A percentile compares a stretch with the other conserved stretches of the same genome.
phyloP scores from a whole-genome alignment of 2,888 invertebrate genomes.

The Eupithecia tripunctaria region DNA sequence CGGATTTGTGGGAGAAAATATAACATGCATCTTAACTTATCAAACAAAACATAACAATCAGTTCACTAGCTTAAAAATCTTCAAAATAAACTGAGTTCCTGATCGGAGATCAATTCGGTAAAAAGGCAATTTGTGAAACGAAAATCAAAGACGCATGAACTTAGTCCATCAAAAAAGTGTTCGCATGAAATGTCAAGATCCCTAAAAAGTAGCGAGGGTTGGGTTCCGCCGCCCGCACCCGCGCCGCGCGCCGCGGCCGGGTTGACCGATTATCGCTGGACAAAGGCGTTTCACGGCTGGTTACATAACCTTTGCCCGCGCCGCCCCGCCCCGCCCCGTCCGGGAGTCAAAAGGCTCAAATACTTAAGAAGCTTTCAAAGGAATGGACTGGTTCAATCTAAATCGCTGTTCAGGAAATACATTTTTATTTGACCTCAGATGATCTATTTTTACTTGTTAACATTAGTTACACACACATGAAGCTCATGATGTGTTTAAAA shows the following conservation, averaged over 20 bases:
- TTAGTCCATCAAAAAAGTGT: neutral
- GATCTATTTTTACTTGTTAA: neutral
- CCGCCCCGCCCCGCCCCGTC: neutral
- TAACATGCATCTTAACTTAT: neutral
- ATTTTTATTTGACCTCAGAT: neutral
- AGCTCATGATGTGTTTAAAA: too few species aligned
- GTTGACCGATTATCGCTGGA: neutral
- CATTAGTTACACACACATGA: neutral
- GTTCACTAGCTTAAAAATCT: neutral
- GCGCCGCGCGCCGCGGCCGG: neutral
- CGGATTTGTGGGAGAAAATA: neutral
- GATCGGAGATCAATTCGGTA: too few species aligned
- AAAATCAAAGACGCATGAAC: neutral
- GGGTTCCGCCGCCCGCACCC: neutral
- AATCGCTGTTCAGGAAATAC: neutral
- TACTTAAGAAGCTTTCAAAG: neutral
- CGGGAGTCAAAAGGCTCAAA: neutral
- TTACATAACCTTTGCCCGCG: neutral
- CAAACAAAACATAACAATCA: neutral
- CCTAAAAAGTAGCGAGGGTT: neutral
- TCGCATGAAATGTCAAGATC: neutral
- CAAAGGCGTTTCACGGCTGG: constrained; percentile 1
- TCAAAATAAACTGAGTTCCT: neutral
- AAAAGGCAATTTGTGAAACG: neutral
- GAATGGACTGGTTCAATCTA: neutral